These are phyloP conservation scores for Pseudomyrmex cubaensis DNA, from an alignment of 1,140 invertebrate genomes.

Conservation along the genomic window DNA sequence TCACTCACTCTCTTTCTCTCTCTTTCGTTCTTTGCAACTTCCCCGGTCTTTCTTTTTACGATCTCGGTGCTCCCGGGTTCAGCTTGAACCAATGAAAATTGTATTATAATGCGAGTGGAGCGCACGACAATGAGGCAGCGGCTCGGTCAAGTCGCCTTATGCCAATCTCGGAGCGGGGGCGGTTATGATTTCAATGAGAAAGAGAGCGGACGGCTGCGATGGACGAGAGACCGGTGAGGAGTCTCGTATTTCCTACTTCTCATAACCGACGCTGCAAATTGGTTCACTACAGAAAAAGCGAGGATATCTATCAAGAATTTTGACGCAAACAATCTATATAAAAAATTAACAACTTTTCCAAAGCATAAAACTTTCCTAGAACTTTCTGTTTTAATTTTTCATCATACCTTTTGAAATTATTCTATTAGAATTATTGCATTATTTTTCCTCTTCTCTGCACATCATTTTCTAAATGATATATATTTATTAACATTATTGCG, in stretches of 20 bases:
- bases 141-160: constrained; percentile 83
- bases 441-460: too few relatives aligned
- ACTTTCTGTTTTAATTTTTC: background rate
- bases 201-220: constrained; percentile 34
- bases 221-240: constrained; percentile 17
- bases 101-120: constrained; percentile 82
- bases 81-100: constrained; percentile 80
- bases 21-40: background rate
- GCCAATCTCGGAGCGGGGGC: constrained; percentile 81
- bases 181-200: constrained; percentile 82
- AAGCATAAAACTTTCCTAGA: background rate
- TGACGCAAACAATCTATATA: background rate
- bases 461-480: background rate
- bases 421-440: background rate
- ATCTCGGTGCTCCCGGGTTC: constrained; percentile 47
- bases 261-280: constrained; percentile 20
- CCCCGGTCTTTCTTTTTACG: constrained; percentile 53
- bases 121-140: constrained; percentile 80
- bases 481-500: background rate
- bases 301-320: background rate
- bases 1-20: constrained; percentile 1
- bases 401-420: background rate
- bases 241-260: constrained; percentile 14
- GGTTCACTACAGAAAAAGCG: background rate
- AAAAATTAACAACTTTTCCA: background rate